Base-by-base conservation (phyloP, 2,113 vertebrate genomes). In the Bos javanicus region DNA sequence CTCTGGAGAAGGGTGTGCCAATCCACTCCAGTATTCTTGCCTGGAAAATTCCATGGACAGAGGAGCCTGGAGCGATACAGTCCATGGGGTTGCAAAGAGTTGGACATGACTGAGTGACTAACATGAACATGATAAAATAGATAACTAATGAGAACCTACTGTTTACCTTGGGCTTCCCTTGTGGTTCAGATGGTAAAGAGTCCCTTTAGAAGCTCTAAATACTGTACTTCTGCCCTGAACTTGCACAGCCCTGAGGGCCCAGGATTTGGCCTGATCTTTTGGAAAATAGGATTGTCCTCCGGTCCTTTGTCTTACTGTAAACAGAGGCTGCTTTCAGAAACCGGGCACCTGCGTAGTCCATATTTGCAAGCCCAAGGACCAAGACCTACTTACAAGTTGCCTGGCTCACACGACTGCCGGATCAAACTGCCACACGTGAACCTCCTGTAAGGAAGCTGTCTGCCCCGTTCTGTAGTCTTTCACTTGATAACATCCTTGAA, bases 151-250 rank as follows among this genome's bases (percentile, higher is more conserved):
- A 59, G 57, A 59, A 59, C 25, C 57, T 59, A 26, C 57, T 59
- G 57, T 59, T 26, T 59, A 59, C 25, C 57, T 59, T 50, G 48
- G 48, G 48, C 48, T 50, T 50, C 48, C 48, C 48, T 50, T 50
- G 50, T 50, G 50, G 50, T 4, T 50, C 13, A 50, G 50, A 50
- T 50, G 50, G 50, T 50, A 50, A 50, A 46, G 43, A 46, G 43
- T 46, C 43, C 43, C 5, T 0, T 33, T 4, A 50, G 25, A 10
- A n/a, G 5, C 54, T 15, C 28, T 3, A 5, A 30, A 6, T 2
- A 5, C 13, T 3, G n/a, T 33, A 0, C 12, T 43, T 6, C 30
- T 23, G 50, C 54, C 26, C 16, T 14, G 17, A 4, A 3, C 46
- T n/a, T 50, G 14, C 30, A 17, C 19, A 21, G 43, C 33, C 56